phyloP scores from a whole-genome alignment of 2,113 vertebrate species.

The Burhinus bistriatus region DNA sequence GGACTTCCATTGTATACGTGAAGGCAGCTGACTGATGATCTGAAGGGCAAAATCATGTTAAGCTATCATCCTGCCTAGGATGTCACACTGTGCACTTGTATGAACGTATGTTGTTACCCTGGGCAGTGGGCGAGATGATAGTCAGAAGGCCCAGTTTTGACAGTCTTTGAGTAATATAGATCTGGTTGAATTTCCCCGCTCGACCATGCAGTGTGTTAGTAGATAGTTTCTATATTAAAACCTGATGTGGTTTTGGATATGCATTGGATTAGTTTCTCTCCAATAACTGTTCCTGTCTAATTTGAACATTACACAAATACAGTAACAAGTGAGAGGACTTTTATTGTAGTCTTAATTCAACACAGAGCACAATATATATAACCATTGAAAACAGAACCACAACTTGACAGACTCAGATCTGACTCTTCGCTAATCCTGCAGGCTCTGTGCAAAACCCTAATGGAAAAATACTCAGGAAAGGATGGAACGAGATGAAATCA shows the following conservation, averaged over 20 bases:
- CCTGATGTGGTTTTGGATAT: constrained; percentile 26
- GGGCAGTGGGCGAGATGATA: neutral
- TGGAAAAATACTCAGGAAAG: constrained; percentile 15
- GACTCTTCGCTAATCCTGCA: neutral
- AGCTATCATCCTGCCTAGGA: neutral
- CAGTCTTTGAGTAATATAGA: neutral
- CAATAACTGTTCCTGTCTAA: constrained; percentile 35
- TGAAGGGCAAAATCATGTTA: neutral
- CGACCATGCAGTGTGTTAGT: neutral
- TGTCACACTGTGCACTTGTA: neutral
- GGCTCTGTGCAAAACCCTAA: neutral
- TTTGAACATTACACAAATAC: constrained; percentile 39
- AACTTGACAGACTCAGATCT: neutral
- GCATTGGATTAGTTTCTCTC: constrained; percentile 14
- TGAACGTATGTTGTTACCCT: neutral
- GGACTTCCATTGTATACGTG: rapidly evolving
- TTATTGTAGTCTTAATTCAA: constrained; percentile 54
- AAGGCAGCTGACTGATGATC: neutral
- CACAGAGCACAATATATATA: constrained; percentile 42
- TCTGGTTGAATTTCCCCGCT: neutral
- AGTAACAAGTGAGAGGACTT: constrained; percentile 65
- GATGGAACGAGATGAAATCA: neutral
- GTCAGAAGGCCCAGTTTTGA: neutral
- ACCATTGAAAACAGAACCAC: constrained; percentile 28
- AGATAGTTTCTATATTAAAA: constrained; percentile 40